These are phyloP conservation scores for Echeneis naucrates DNA, from an alignment of 2,797 vertebrate genomes.

Conservation along the genomic window DNA sequence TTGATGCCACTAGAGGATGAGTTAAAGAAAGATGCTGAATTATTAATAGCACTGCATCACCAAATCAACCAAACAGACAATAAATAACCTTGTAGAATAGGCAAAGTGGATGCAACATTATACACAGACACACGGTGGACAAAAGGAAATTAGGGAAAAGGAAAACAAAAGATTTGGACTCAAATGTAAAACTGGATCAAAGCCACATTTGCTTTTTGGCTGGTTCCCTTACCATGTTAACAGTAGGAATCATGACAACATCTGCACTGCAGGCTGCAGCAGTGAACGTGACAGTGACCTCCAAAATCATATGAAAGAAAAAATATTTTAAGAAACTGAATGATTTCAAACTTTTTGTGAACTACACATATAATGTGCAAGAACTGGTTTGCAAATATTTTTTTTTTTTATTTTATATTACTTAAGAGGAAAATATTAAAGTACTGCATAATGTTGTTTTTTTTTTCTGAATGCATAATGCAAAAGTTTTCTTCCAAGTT, in stretches of 20 bases:
- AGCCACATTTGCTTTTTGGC: constrained; percentile 4
- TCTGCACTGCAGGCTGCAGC: neutral
- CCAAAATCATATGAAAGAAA: constrained; percentile 11
- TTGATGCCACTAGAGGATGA: constrained; percentile 10
- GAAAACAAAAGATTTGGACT: constrained; percentile 32
- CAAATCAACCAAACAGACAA: constrained; percentile 32
- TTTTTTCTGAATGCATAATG: constrained; percentile 34
- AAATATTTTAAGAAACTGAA: neutral
- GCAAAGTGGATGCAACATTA: neutral
- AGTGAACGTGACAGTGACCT: constrained; percentile 29
- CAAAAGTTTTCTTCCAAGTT: constrained; percentile 19
- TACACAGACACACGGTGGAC: neutral
- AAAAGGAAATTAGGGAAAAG: constrained; percentile 13
- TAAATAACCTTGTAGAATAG: constrained; percentile 6
- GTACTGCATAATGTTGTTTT: constrained; percentile 6
- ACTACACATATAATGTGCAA: neutral
- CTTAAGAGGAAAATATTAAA: constrained; percentile 8
- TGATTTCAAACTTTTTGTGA: neutral
- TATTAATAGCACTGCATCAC: constrained; percentile 28
- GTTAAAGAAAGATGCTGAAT: constrained; percentile 35
- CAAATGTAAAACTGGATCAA: constrained; percentile 37
- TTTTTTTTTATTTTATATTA: neutral
- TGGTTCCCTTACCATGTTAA: constrained; percentile 13
- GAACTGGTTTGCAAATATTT: neutral
- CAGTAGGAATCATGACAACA: constrained; percentile 1